Conservation (phyloP, 2,888 invertebrate genomes). For the Brachylomia viminalis region DNA sequence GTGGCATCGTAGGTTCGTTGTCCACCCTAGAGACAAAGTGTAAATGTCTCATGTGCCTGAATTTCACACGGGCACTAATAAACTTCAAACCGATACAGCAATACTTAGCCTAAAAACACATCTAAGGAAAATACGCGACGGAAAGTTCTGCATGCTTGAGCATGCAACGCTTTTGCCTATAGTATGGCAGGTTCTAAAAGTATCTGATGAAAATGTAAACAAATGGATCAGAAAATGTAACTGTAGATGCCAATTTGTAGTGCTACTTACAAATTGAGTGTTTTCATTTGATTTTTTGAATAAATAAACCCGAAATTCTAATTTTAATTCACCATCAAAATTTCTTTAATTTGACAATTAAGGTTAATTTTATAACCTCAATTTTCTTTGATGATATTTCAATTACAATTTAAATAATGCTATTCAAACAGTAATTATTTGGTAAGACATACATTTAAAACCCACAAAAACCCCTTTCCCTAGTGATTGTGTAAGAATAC, state of each 20-base stretch:
- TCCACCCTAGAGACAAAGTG: constrained; percentile 46
- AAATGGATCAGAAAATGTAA: not conserved
- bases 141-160: not conserved
- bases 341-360: not conserved
- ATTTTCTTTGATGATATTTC: not conserved
- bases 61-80: not conserved
- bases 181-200: no score
- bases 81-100: not conserved
- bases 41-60: constrained; percentile 12
- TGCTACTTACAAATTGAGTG: not conserved
- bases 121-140: not conserved
- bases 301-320: not conserved
- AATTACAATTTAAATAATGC: not conserved
- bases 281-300: not conserved
- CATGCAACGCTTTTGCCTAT: not conserved
- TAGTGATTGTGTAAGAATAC: not conserved
- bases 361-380: not conserved
- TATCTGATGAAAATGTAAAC: not conserved
- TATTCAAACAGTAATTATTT: not conserved
- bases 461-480: not conserved
- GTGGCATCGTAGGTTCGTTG: constrained; percentile 30
- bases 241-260: not conserved
- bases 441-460: not conserved
- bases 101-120: constrained; percentile 6
- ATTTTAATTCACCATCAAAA: not conserved